These are phyloP conservation scores for Nymphicus hollandicus DNA, from an alignment of 2,113 vertebrate species.

Conservation along the genomic window DNA sequence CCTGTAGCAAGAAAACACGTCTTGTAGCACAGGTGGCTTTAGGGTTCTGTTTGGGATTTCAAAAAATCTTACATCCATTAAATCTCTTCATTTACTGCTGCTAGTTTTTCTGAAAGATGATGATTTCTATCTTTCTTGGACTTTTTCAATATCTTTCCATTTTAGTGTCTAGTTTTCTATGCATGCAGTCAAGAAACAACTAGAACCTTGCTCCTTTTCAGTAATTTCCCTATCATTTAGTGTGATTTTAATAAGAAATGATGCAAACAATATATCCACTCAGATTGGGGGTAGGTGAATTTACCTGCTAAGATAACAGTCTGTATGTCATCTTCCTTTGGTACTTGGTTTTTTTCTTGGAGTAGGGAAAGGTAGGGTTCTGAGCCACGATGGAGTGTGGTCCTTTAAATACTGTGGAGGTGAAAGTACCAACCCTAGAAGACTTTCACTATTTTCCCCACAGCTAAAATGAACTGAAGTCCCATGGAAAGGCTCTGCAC, in stretches of 20 bases:
- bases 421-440: background rate
- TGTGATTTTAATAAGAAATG: background rate
- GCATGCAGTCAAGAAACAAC: background rate
- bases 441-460: background rate
- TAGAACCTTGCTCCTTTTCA: background rate
- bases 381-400: background rate
- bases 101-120: background rate
- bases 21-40: background rate
- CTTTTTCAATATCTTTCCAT: background rate
- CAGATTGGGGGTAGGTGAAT: accelerated
- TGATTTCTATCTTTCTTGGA: background rate
- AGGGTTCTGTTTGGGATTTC: background rate
- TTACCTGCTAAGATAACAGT: background rate
- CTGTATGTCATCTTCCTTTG: background rate
- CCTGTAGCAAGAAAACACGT: background rate
- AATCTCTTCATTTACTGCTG: background rate
- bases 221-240: background rate
- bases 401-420: background rate
- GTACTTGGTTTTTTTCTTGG: background rate
- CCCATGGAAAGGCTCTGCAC: background rate
- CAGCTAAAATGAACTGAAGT: background rate
- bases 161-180: background rate
- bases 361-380: background rate
- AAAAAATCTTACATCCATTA: background rate
- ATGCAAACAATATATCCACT: background rate